Base-by-base conservation (phyloP, 2,888 invertebrate species). In the Cryptocephalus moraei region DNA sequence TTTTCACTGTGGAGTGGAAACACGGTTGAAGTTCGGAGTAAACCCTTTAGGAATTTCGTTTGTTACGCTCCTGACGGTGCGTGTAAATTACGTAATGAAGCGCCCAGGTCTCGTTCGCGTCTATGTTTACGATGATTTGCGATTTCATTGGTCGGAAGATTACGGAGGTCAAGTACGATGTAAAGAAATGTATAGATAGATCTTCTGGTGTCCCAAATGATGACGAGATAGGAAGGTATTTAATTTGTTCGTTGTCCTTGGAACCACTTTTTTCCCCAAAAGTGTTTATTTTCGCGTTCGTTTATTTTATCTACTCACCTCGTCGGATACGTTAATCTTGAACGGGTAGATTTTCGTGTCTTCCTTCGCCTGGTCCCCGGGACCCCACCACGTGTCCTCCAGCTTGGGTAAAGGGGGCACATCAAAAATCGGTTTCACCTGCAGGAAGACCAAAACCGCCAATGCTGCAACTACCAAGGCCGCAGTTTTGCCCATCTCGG, bases 321-420 rank as follows among this genome's bases (percentile, higher is more conserved):
- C 71, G 61, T 79, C 73, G 1, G 78, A 62, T 49, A 82, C 74
- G 43, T 78, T 73, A 49, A 85, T 77, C 59, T 73, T 71, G 58
- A 77, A 84, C 0, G 77, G 76, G 49, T 70, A 72, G 46, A 84
- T 75, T 12, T 74, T 69, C 1, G 64, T 59, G 58, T 80, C 77
- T 38, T 70, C 70, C n/a, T 73, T 66, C 32, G 66, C 65, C 1
- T 73, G 73, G 33, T 70, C 60, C 38, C 75, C 75, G 0, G 71
- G 64, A 0, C 82, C 82, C 82, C 83, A 84, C 69, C 79, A 79
- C 22, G 72, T 67, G 4, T 77, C 65, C 45, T 62, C 59, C 11
- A 65, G 49, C 33, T 55, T 45, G 6, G 64, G 65, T 14, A 57
- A 32, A 1, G 58, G 48, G 11, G 58, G 57, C 41, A 53, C 47